Conservation (phyloP, 2,797 vertebrate genomes). For the Neosilurus hyrtlii region DNA sequence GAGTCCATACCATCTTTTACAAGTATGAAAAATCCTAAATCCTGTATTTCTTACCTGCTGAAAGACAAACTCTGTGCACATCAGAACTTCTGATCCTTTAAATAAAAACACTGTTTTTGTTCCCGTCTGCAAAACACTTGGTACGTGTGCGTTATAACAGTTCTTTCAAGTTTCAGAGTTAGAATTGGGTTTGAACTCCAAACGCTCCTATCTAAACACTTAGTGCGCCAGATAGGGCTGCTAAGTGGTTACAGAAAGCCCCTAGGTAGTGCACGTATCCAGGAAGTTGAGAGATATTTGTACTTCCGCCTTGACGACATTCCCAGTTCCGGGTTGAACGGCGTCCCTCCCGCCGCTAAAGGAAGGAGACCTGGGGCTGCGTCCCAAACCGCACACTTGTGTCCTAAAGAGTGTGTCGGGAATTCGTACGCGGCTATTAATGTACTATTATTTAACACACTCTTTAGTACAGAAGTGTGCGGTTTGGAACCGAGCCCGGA, state of each 20-base stretch:
- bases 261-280: background rate
- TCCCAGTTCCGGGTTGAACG: constrained; percentile 75
- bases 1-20: too few relatives aligned
- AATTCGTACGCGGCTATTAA: background rate
- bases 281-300: background rate
- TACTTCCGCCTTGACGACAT: constrained; percentile 49
- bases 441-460: background rate
- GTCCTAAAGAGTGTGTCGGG: background rate
- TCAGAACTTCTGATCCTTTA: constrained; percentile 19
- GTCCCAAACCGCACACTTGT: constrained; percentile 27
- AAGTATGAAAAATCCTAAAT: background rate
- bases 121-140: background rate
- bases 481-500: constrained; percentile 15
- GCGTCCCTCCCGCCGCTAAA: constrained; percentile 64
- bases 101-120: background rate
- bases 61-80: constrained; percentile 39
- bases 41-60: constrained; percentile 69
- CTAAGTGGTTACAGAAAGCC: background rate
- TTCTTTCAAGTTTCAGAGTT: constrained; percentile 32
- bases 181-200: background rate
- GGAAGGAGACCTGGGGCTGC: constrained; percentile 47
- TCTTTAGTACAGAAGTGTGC: constrained; percentile 5
- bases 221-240: constrained; percentile 7
- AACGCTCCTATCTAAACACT: accelerated
- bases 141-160: constrained; percentile 20